Base-by-base conservation (phyloP, 2,888 invertebrate genomes). In the Crematogaster levior region DNA sequence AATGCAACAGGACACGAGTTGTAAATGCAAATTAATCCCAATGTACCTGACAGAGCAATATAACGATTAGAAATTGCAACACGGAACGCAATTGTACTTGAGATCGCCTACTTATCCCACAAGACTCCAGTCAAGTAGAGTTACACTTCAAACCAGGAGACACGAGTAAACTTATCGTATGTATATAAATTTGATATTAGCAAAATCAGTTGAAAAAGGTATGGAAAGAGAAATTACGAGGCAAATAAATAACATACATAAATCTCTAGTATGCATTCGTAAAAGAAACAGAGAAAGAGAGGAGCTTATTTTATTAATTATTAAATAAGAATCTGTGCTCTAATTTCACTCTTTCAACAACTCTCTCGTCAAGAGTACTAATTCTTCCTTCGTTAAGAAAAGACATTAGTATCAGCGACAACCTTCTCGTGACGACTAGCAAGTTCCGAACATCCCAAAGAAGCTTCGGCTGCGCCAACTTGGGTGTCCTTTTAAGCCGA, bases 401-500 rank as follows among this genome's bases (percentile, higher is more conserved):
- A 56, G 77, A 68, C 68, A 77, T 77, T 77, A 77, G 77, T 68
- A 77, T 68, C 77, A 77, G 68, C 77, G 77, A 77, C 77, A 77
- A 66, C 53, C 34, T 34, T 48, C 46, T 51, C 60, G 58, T 63
- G 77, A 82, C 60, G 85, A 82, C 81, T 84, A 86, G 79, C 89
- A 85, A 88, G 87, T 87, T 88, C 82, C 53, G 70, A 84, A 75
- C 74, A 84, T 82, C 84, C 88, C 63, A 81, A 80, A 77, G 81
- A 84, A 89, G 89, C 84, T 87, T 82, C 84, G 80, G 73, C 46
- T 56, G 58, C 60, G 34, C 77, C 75, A 81, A 87, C 85, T 87
- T 84, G 81, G 84, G 66, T 84, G 81, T 77, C 81, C 87, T 87
- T 84, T 89, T 87, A 87, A 89, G 83, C 84, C 83, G 65, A 74